Percentiles rank a stretch among this genome's conserved stretches.
Evolutionary conservation across 2,888 invertebrate species (phyloP).

Genomic region (Pecten maximus): DNA sequence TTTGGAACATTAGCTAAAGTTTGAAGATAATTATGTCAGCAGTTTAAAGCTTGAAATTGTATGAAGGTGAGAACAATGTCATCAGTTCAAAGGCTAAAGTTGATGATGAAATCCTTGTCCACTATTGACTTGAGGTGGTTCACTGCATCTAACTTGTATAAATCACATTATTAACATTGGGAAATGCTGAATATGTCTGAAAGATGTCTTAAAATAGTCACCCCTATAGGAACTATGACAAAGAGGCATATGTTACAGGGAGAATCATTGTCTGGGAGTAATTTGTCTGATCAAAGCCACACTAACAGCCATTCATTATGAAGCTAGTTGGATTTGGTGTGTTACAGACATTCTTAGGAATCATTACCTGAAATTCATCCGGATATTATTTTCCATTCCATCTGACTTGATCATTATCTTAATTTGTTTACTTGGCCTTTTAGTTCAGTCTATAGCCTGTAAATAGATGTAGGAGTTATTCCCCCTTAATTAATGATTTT

Average conservation of each 20-base stretch:
- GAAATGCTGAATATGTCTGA: no score
- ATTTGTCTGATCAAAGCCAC: background rate
- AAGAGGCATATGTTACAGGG: background rate
- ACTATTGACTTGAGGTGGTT: no score
- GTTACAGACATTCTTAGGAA: background rate
- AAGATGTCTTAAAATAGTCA: slow-evolving; percentile 2
- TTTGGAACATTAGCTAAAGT: no score
- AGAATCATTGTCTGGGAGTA: background rate
- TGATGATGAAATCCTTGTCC: no score
- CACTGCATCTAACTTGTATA: no score
- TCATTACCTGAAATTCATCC: background rate
- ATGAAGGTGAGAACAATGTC: no score
- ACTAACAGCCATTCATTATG: background rate
- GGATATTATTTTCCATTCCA: background rate
- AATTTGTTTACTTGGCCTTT: background rate
- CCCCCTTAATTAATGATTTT: background rate
- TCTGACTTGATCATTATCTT: background rate
- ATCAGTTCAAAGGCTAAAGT: no score
- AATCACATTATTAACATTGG: no score
- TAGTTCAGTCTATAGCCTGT: background rate
- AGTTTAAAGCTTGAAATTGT: no score
- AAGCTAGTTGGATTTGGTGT: background rate
- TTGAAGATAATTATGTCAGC: no score
- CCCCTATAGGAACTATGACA: background rate
- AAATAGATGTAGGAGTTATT: slow-evolving; percentile 5